These are phyloP conservation scores for Drosophila neoperkinsi DNA, from an alignment of 2,888 invertebrate species.

Conservation along the genomic window DNA sequence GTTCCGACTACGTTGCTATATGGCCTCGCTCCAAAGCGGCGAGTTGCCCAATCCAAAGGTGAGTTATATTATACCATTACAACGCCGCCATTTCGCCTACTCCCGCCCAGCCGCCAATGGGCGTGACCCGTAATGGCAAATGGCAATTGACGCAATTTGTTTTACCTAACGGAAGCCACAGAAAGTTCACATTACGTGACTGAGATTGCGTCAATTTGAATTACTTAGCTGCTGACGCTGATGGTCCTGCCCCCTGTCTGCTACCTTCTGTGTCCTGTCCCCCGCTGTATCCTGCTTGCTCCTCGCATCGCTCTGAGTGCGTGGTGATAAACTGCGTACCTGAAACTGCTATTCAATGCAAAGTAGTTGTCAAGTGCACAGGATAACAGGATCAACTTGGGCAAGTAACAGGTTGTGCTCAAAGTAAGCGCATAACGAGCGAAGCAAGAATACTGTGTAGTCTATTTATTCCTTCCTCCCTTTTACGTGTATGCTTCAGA, in stretches of 20 bases:
- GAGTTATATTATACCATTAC: conserved; percentile 71
- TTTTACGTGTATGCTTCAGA: neutral
- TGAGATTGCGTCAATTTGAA: conserved; percentile 63
- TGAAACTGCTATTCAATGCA: conserved; percentile 59
- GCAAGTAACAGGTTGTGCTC: conserved; percentile 31
- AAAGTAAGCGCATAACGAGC: neutral
- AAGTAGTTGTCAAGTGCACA: conserved; percentile 55
- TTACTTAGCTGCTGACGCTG: conserved; percentile 43
- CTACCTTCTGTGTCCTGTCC: neutral
- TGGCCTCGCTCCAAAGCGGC: conserved; percentile 97
- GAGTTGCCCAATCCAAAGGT: conserved; percentile 99
- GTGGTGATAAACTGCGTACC: conserved; percentile 50
- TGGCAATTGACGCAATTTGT: conserved; percentile 73
- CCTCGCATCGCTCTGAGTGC: neutral
- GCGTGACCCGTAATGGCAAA: conserved; percentile 35
- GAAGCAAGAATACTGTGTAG: neutral
- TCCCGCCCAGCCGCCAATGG: neutral
- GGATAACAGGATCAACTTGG: conserved; percentile 40
- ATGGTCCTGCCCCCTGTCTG: conserved; percentile 3
- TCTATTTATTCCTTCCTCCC: neutral
- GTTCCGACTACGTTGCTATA: conserved; percentile 97
- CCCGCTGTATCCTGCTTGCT: neutral
- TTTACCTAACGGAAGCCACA: conserved; percentile 59
- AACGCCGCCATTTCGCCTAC: neutral
- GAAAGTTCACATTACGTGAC: conserved; percentile 57